Base-by-base conservation (phyloP, 1,140 invertebrate species). In the Psix sp. region DNA sequence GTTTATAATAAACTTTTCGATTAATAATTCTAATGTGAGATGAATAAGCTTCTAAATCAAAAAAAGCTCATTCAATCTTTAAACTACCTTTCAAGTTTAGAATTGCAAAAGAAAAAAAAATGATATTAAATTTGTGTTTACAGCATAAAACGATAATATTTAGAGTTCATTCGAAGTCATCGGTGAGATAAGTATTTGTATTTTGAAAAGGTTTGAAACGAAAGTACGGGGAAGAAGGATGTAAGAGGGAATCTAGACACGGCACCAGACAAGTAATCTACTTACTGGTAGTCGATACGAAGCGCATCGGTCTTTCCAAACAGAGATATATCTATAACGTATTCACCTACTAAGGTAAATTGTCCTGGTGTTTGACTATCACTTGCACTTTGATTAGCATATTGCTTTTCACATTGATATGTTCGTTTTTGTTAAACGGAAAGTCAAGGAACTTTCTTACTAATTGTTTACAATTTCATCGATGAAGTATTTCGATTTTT, bases 311-410 rank as follows among this genome's bases (percentile, higher is more conserved):
- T 54, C 66, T 75, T 67, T 79, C 26, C 59, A 62, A 60, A 60
- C 31, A 65, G 52, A 63, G 56, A 74, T 70, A 70, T 63, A 70
- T 17, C 51, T 71, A 74, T 73, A 78, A 63, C 35, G 62, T 48
- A 51, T 75, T 70, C 74, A 62, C 43, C 72, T 72, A 79, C 72
- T 79, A 77, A 54, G 49, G 73, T 51, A 79, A 79, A 79, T 79
- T 79, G 75, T 79, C 73, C 68, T 66, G 71, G 49, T 45, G 54
- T 77, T 59, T 67, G 63, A 72, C 74, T 77, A 77, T 75, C 77
- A 75, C 72, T 75, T 71, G 57, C 54, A 60, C 77, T 79, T 79
- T 79, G 77, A 77, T 77, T 79, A 79, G 76, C 77, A 79, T 79
- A 79, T 77, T 79, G 77, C 77, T 65, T 67, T 59, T 59, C 63